Conservation (phyloP, 2,113 vertebrate genomes). For the Oreamnos americanus region DNA sequence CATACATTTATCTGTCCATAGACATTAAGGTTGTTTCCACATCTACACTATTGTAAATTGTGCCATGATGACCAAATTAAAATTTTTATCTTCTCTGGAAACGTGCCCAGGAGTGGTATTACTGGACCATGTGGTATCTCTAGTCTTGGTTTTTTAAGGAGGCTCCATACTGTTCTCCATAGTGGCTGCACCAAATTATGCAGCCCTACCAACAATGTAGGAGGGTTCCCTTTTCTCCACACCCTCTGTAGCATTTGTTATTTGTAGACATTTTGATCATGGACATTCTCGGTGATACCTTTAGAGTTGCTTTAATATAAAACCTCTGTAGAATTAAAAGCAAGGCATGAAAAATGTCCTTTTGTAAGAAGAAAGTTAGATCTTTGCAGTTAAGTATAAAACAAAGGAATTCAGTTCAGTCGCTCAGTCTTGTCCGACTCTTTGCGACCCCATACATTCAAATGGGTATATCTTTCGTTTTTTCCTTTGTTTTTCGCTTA, state of each 20-base stretch:
- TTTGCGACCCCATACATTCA: not conserved
- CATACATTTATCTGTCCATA: not conserved
- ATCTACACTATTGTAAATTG: not conserved
- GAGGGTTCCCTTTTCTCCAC: not conserved
- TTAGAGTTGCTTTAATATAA: not conserved
- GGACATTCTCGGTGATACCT: not conserved
- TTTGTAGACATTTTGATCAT: not conserved
- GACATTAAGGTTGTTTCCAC: not conserved
- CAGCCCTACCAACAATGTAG: not conserved
- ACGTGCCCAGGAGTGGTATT: not conserved
- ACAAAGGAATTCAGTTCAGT: not conserved
- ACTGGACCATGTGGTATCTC: not conserved
- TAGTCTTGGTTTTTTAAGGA: not conserved
- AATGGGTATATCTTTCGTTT: not conserved
- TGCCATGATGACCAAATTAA: not conserved
- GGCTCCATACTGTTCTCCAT: not conserved
- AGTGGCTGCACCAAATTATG: not conserved
- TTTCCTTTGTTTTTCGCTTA: rapidly evolving
- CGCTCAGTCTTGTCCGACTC: rapidly evolving
- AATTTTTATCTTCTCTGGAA: not conserved
- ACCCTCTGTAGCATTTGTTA: not conserved
- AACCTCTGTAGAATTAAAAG: not conserved
- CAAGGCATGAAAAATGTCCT: not conserved
- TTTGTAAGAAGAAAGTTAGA: not conserved
- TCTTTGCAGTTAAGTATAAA: not conserved